Evolutionary conservation across 35 echinoderm and acorn worm species (phyloP).

Genomic region (Acanthaster planci): DNA sequence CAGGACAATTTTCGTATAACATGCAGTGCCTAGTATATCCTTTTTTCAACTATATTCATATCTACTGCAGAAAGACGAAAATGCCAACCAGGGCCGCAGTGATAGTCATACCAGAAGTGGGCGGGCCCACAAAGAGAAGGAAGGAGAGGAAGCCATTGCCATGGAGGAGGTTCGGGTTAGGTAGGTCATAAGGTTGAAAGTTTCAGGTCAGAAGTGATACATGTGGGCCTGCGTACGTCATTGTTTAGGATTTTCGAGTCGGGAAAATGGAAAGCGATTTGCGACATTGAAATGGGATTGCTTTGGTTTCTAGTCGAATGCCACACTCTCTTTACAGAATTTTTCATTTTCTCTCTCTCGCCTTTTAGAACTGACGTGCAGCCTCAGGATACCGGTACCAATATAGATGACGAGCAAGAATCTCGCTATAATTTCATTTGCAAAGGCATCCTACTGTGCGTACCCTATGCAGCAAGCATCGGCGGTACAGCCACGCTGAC

Average conservation of each 20-base stretch:
- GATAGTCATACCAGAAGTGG: background rate
- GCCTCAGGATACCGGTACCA: background rate
- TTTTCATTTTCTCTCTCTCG: too few relatives aligned
- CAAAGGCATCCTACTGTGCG: conserved; percentile 72
- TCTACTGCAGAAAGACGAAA: background rate
- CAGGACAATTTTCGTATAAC: too few relatives aligned
- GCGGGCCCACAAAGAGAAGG: background rate
- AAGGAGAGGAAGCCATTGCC: background rate
- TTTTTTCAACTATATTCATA: too few relatives aligned
- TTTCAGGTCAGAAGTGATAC: too few relatives aligned
- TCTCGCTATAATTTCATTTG: conserved; percentile 37
- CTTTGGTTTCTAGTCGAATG: too few relatives aligned
- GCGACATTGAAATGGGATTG: too few relatives aligned
- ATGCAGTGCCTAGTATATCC: too few relatives aligned
- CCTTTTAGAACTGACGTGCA: background rate
- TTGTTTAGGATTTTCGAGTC: too few relatives aligned
- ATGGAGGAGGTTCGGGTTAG: background rate
- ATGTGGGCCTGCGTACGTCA: too few relatives aligned
- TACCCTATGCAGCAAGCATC: conserved; percentile 94
- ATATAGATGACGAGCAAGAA: background rate
- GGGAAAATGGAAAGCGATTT: too few relatives aligned
- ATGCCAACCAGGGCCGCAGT: background rate
- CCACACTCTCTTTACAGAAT: too few relatives aligned
- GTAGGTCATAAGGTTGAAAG: background rate
- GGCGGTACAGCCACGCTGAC: conserved; percentile 90